Evolutionary conservation across 2,797 vertebrate genomes (phyloP).

Genomic region (Okamejei kenojei): DNA sequence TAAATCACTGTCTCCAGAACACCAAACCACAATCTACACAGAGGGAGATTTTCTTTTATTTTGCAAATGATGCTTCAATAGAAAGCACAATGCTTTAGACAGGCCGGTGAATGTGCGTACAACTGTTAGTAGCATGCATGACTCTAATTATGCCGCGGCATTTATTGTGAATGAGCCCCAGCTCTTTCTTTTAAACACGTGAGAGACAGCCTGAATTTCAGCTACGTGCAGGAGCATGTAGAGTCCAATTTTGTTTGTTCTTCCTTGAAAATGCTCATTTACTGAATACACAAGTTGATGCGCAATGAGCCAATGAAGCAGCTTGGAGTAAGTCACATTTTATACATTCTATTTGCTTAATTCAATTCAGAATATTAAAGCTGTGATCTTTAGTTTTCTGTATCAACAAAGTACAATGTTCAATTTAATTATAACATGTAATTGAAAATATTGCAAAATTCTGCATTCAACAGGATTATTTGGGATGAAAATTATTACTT

Average conservation of each 20-base stretch:
- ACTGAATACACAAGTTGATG: neutral
- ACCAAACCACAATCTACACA: constrained; percentile 12
- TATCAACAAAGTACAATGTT: neutral
- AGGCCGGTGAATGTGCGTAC: neutral
- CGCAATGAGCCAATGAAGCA: neutral
- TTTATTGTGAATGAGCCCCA: neutral
- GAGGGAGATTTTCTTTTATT: constrained; percentile 23
- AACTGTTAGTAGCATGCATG: constrained; percentile 5
- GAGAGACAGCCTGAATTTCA: neutral
- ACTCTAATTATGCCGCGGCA: neutral
- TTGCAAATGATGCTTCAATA: constrained; percentile 12
- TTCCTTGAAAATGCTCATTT: constrained; percentile 11
- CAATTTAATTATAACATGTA: too few species aligned
- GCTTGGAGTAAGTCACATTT: neutral
- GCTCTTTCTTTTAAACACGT: neutral
- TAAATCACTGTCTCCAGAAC: constrained; percentile 16
- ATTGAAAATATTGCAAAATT: neutral
- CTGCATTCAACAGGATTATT: neutral
- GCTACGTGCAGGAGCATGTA: neutral
- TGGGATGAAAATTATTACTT: neutral
- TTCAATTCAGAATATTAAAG: neutral
- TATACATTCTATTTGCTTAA: neutral
- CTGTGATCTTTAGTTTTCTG: neutral
- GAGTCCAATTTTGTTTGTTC: neutral
- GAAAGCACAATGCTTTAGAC: neutral